Evolutionary conservation across 1,140 invertebrate genomes (phyloP).

Genomic region (Drosophila grimshawi): DNA sequence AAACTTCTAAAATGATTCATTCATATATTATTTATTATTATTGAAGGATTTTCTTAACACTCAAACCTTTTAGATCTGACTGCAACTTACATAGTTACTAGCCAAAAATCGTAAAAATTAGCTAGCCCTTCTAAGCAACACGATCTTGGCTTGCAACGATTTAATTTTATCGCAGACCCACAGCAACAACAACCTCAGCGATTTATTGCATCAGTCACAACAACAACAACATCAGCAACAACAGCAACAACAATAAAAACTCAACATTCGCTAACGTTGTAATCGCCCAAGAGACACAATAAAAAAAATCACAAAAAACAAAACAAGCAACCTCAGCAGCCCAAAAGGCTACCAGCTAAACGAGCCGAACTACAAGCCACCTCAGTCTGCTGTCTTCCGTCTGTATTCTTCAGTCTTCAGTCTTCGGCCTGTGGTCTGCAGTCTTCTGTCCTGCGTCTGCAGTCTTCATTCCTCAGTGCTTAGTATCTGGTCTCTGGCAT

Average conservation of each 20-base stretch:
- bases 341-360: slow-evolving; percentile 64
- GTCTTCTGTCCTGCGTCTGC: slow-evolving; percentile 9
- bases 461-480: slow-evolving; percentile 3
- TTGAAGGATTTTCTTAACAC: too few species aligned
- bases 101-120: slow-evolving; percentile 11
- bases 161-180: slow-evolving; percentile 67
- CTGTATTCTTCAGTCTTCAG: too few species aligned
- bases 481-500: slow-evolving; percentile 47
- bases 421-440: background rate
- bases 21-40: too few species aligned
- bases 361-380: slow-evolving; percentile 23
- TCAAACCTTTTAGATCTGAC: too few species aligned
- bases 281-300: slow-evolving; percentile 65
- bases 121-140: slow-evolving; percentile 29
- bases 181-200: slow-evolving; percentile 68
- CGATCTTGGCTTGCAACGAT: slow-evolving; percentile 58
- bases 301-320: slow-evolving; percentile 5
- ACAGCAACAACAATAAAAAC: slow-evolving; percentile 1
- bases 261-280: slow-evolving; percentile 65
- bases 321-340: slow-evolving; percentile 79
- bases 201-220: slow-evolving; percentile 70
- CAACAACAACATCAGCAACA: slow-evolving; percentile 46
- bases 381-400: slow-evolving; percentile 1
- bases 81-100: background rate
- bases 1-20: too few species aligned